Evolutionary conservation across 2,113 vertebrate species (phyloP), one percentile per base, ranked within the genome.

Genomic region (Hippocampus barbouri): DNA sequence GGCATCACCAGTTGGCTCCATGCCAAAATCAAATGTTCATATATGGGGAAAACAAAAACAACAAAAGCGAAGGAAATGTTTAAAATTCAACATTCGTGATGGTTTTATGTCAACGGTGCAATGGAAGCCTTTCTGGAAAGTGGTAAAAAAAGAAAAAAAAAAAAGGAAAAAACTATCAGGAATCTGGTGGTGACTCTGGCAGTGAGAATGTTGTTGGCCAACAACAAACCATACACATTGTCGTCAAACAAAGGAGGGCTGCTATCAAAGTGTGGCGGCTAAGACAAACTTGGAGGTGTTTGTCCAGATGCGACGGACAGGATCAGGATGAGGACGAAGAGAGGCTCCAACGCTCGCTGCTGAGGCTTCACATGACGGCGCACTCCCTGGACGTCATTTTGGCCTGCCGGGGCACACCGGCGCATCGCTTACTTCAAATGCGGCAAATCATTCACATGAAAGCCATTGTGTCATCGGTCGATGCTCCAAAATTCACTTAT

Each of bases 301-400:
- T 8, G 15, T 34, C 15, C 34, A 27, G 27, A 69, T 56, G n/a
- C 15, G 34, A 30, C 16, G 18, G 66, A 68, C 49, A 54, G 9
- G 45, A 49, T 27, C 27, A 5, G 16, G 65, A 38, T 38, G 34
- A 38, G 34, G 34, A 38, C 34, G 34, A 38, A 38, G 25, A 47
- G 15, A 11, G 49, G 47, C 66, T 51, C 25, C 14, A 5, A 23
- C 23, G 21, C 11, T 49, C 0, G n/a, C 43, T 6, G 40, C 38
- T 3, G 41, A 47, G 30, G 77, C 79, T 83, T 98, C 92, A 99
- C 97, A 99, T 99, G 80, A 99, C 86, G 56, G 80, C 77, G 82
- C 97, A 99, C 84, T 97, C 96, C 91, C 96, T 92, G 21, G 96
- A 93, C 0, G 92, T 88, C 73, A 93, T 90, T 87, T 95, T 95